phyloP scores from a whole-genome alignment of 2,113 vertebrate genomes.

The Nyctereutes procyonoides region DNA sequence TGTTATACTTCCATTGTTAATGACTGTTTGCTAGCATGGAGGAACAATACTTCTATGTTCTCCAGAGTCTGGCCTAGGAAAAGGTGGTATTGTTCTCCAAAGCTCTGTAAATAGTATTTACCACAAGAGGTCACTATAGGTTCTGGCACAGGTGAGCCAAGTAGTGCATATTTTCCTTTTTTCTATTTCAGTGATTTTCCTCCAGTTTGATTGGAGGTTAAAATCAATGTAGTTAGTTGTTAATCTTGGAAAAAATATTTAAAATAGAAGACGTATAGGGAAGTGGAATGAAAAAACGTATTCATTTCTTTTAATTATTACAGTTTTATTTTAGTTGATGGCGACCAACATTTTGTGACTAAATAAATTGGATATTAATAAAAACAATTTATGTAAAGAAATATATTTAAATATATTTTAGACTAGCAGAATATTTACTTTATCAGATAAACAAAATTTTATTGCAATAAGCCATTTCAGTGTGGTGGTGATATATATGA shows the following conservation, averaged over 20 bases:
- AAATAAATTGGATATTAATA: background rate
- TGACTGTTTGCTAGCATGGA: background rate
- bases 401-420: slow-evolving; percentile 31
- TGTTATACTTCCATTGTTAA: background rate
- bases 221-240: background rate
- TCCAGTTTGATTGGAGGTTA: background rate
- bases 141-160: slow-evolving; percentile 74
- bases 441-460: background rate
- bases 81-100: background rate
- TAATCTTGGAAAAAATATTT: slow-evolving; percentile 58
- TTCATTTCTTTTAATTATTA: slow-evolving; percentile 5
- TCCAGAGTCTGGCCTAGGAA: background rate
- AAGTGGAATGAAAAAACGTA: slow-evolving; percentile 61
- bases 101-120: slow-evolving; percentile 27
- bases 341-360: background rate
- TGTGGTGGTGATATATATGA: background rate
- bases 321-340: slow-evolving; percentile 24
- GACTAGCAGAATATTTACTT: slow-evolving; percentile 58
- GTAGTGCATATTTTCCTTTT: background rate
- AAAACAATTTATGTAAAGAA: background rate
- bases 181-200: background rate
- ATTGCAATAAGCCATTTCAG: background rate
- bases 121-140: slow-evolving; percentile 89
- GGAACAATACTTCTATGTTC: background rate
- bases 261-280: slow-evolving; percentile 52